Base-by-base conservation (phyloP, 2,797 vertebrate species). In the Carcharodon carcharias region DNA sequence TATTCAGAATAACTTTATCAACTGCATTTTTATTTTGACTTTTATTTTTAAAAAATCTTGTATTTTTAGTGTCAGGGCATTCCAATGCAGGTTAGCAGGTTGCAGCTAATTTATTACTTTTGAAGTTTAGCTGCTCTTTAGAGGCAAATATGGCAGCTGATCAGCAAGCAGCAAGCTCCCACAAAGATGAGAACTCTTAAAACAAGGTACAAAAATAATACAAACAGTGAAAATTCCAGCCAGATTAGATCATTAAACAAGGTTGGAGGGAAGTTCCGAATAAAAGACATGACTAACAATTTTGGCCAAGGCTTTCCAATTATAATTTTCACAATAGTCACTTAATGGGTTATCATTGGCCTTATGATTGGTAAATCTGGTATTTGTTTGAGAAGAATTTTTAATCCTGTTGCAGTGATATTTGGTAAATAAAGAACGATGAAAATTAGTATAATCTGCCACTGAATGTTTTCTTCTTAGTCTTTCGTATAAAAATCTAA, bases 71-170 rank as follows among this genome's bases (percentile, higher is more conserved):
- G 12, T n/a, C 31, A 35, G 58, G 35, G 21, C 35, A n/a, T 65
- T 92, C 7, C 35, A 40, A 63, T 40, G 18, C 89, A 21, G 6
- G 6, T 23, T 92, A 92, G 6, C 56, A 18, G 5, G 16, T 40
- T 92, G 4, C 58, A 89, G 35, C 35, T 18, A 92, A 92, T 92
- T 92, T 63, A 61, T 92, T n/a, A 92, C 58, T 92, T 92, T 40
- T 23, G 6, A 58, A 58, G 8, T 56, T 35, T 89, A 89, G 1
- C 56, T 9, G 35, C 23, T 85, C 2, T 58, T 58, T 89, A 35
- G 54, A 58, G 61, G 89, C 61, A 40, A 23, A 92, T 35, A 3
- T 11, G 26, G 1, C 35, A 92, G 54, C 87, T 54, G 11, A 87
- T 23, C 50, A 8, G 87, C 26, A 89, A 89, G 54, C 56, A 89